Evolutionary conservation across 2,113 vertebrate genomes (phyloP), one percentile per base, ranked within the genome.

Genomic region (Nematolebias whitei): DNA sequence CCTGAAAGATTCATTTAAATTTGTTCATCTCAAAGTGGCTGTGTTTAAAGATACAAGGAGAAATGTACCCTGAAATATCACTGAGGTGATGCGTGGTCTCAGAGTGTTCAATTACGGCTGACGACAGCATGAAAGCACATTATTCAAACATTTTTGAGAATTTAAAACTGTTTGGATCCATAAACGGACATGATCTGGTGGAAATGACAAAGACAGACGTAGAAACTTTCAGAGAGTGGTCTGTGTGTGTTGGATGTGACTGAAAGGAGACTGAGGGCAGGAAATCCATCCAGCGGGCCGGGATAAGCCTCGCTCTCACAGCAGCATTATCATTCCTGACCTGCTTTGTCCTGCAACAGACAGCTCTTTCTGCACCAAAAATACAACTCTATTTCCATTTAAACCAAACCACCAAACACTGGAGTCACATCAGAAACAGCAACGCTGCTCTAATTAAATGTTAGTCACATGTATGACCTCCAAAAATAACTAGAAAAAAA

Each of bases 231-330:
- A 68, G 52, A 38, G 47, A 53, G 49, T 75, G 47, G 26, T 43
- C 12, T 20, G 20, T 13, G 11, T 55, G 49, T 59, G 62, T 61
- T 51, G 19, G 23, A 77, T 80, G 58, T 65, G 68, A 79, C 61
- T 78, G 78, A 88, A 82, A 69, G 68, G 71, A 86, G 78, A 83
- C 73, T 80, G 76, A 78, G 50, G 72, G 68, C 87, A 89, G 91
- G 89, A 91, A 91, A 90, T 91, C 88, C 90, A 71, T 19, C 71
- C 77, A 81, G 79, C 71, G 73, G 71, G 78, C 24, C 40, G 80
- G 79, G 75, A 83, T 90, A 85, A 91, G 82, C 87, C 74, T 63
- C 20, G 76, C 71, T 79, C 84, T 85, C 75, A 83, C 71, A 4
- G 74, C 80, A 60, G 77, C 78, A 84, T 89, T 89, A 87, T 85